phyloP scores from a whole-genome alignment of 2,113 vertebrate species.

The Salvelinus fontinalis region DNA sequence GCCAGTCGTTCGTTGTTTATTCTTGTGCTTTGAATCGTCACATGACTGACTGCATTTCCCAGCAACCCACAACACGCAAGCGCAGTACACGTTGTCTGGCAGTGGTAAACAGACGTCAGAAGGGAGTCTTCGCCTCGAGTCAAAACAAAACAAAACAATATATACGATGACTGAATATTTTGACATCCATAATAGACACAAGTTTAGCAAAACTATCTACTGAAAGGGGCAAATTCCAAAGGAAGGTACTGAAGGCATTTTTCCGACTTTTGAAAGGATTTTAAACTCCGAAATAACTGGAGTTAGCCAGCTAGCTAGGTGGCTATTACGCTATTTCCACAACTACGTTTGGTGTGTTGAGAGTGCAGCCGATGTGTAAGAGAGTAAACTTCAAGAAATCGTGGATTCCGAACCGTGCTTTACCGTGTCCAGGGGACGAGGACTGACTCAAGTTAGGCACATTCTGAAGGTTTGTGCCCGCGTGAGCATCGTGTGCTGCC shows the following conservation, averaged over 20 bases:
- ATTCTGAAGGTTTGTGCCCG: conserved; percentile 34
- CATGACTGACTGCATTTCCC: conserved; percentile 71
- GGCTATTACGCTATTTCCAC: conserved; percentile 69
- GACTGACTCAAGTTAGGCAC: conserved; percentile 18
- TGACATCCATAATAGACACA: conserved; percentile 31
- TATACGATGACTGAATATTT: conserved; percentile 49
- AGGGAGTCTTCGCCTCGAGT: conserved; percentile 83
- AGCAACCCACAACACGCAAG: conserved; percentile 55
- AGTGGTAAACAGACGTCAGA: conserved; percentile 86
- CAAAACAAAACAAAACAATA: conserved; percentile 78
- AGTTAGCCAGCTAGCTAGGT: conserved; percentile 70
- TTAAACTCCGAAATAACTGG: conserved; percentile 77
- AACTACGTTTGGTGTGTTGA: conserved; percentile 56
- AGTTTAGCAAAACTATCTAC: conserved; percentile 29
- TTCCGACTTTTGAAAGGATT: conserved; percentile 67
- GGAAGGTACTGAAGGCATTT: conserved; percentile 43
- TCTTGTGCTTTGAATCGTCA: conserved; percentile 27
- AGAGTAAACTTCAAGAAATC: conserved; percentile 15
- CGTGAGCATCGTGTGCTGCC: conserved; percentile 62
- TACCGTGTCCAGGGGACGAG: conserved; percentile 13
- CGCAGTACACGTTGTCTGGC: conserved; percentile 67
- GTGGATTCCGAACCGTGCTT: neutral
- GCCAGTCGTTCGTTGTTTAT: conserved; percentile 48
- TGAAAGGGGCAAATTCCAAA: conserved; percentile 26
- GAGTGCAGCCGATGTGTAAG: conserved; percentile 34